These are phyloP conservation scores for Menura novaehollandiae DNA, from an alignment of 2,113 vertebrate species.

Conservation along the genomic window DNA sequence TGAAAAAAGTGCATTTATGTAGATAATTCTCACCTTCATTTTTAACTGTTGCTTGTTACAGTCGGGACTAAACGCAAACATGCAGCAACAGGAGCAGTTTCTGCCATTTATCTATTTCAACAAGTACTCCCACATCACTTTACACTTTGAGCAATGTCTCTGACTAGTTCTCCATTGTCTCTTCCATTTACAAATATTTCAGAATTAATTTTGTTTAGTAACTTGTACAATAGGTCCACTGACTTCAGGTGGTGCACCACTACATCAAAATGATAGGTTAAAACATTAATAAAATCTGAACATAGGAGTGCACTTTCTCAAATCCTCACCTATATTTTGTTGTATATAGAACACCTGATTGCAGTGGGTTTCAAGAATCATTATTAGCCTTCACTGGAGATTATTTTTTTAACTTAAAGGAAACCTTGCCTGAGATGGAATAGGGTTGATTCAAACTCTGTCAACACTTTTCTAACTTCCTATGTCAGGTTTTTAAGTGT, in stretches of 20 bases:
- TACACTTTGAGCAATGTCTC: background rate
- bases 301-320: background rate
- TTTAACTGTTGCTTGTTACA: background rate
- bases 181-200: background rate
- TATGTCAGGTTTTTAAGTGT: background rate
- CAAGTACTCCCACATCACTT: background rate
- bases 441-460: background rate
- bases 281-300: background rate
- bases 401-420: background rate
- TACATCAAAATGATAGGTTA: background rate
- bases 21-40: background rate
- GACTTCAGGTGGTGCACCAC: background rate
- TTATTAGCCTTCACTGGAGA: background rate
- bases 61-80: background rate
- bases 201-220: background rate
- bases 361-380: background rate
- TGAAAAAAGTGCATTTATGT: background rate
- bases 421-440: background rate
- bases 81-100: background rate
- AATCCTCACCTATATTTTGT: background rate
- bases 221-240: background rate
- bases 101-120: background rate
- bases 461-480: background rate
- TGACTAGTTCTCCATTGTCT: background rate
- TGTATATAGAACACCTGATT: background rate